Evolutionary conservation across 1,140 invertebrate species (phyloP), one percentile per base, ranked within the genome.

Genomic region (Drosophila biarmipes): DNA sequence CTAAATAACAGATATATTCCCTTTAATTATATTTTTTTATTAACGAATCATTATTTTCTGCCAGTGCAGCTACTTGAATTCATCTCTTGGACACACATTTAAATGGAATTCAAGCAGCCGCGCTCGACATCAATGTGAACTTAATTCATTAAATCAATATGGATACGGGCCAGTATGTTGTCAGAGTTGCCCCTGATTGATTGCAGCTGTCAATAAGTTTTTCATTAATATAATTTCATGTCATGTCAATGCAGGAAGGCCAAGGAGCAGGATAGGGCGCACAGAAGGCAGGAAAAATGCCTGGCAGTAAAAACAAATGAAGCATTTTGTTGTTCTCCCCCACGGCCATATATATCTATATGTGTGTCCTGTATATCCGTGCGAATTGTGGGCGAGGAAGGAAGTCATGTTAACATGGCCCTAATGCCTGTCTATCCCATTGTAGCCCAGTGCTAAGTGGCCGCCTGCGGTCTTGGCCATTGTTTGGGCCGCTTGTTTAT

Each of bases 211-310:
- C 82, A 87, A 87, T 87, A 87, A 84, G 84, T 87, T 81, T 89
- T 89, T 84, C 82, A 87, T 87, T 89, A 87, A 87, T 87, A 87
- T 87, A 87, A 89, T 89, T 87, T 84, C 72, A 56, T 79, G 84
- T 80, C 72, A 59, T 76, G 82, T 76, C 84, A 79, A 77, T 89
- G 69, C 57, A 51, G 37, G 12, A 31, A 42, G 45, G 49, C 35
- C 27, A 55, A 34, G 10, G 24, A 49, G 31, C 49, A 40, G 19
- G 29, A n/a, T n/a, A n/a, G n/a, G n/a, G n/a, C n/a, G 27, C 56
- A 21, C 35, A 38, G 19, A 21, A 17, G 42, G 34, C 35, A 74
- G 40, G 40, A 74, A 53, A 55, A 62, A 61, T 61, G 45, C 34
- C 49, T 19, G 80, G 46, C 78, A 78, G 81, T 77, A 66, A 85